Base-by-base conservation (phyloP, 2,888 invertebrate species). In the Spodoptera picta region DNA sequence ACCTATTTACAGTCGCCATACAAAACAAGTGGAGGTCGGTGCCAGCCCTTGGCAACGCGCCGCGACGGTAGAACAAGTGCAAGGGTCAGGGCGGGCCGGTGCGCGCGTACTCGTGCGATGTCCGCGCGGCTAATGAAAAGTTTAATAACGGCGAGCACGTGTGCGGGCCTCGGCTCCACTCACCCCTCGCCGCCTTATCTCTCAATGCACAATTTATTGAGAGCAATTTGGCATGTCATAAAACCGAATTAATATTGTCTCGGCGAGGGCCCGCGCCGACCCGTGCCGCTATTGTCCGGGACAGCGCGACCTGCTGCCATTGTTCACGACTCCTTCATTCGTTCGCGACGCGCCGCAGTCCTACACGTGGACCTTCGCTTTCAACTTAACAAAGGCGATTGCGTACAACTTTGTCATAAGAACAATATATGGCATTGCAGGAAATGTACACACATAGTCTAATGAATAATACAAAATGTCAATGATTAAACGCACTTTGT, bases 191-290 rank as follows among this genome's bases (percentile, higher is more conserved):
- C 65, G 61, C 59, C 46, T 69, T 76, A 76, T 81, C 83, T 84
- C 86, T 84, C 87, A 81, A 89, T 89, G 89, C 87, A 89, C 92
- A 89, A 91, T 91, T 91, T 92, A 92, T 93, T 89, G 90, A 87
- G 90, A 91, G 91, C 86, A 93, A 93, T 94, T 93, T 93, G 89
- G 92, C 92, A 93, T 93, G 93, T 94, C 94, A 94, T 94, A 93
- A 93, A 94, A 88, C 89, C 89, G 85, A 91, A 94, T 93, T 90
- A 93, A 92, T 92, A 89, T 84, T 82, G 59, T 69, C 60, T 55
- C 54, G 45, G 44, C 19, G 36, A 36, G 23, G 23, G 10, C 23
- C 53, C 50, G 24, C 19, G 47, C 60, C 48, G n/a, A 53, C 44
- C 54, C 45, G 43, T 53, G 41, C 44, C 56, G 60, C 75, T 50